These are phyloP conservation scores for Pseudonaja textilis DNA, from an alignment of 2,113 vertebrate species.

Conservation along the genomic window DNA sequence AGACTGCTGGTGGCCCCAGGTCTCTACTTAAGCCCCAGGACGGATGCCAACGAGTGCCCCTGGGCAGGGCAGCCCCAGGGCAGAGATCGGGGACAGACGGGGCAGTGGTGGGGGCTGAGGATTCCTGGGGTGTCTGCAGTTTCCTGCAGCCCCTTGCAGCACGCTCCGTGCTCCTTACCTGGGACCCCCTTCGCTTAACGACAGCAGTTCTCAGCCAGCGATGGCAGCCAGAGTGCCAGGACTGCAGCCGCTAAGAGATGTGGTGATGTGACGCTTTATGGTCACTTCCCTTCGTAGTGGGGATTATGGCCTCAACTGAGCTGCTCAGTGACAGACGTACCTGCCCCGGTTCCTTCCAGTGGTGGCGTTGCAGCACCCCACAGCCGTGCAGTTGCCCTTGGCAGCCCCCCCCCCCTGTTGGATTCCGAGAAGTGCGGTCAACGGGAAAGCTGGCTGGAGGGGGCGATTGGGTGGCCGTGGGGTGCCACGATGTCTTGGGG, in stretches of 20 bases:
- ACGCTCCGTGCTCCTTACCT: too few relatives aligned
- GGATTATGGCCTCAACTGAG: not conserved
- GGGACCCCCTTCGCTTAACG: not conserved
- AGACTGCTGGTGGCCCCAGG: not conserved
- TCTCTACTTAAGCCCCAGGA: not conserved
- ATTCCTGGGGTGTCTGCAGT: not conserved
- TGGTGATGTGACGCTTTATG: too few relatives aligned
- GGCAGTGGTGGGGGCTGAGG: too few relatives aligned
- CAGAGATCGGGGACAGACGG: not conserved
- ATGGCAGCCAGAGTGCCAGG: too few relatives aligned
- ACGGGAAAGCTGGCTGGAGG: too few relatives aligned
- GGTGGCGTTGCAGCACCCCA: not conserved
- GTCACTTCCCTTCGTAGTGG: not conserved
- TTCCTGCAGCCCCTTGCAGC: not conserved
- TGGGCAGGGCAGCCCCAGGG: too few relatives aligned
- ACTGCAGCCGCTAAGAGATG: not conserved
- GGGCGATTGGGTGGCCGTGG: not conserved
- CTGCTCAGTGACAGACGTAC: fast-evolving
- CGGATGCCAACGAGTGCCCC: not conserved
- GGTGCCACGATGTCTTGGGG: not conserved
- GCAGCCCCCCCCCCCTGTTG: not conserved
- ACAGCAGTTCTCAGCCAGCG: not conserved
- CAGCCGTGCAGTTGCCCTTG: not conserved
- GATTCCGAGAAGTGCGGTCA: not conserved
- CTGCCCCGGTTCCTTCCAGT: not conserved